Evolutionary conservation across 2,888 invertebrate species (phyloP).

Genomic region (Melolontha melolontha): DNA sequence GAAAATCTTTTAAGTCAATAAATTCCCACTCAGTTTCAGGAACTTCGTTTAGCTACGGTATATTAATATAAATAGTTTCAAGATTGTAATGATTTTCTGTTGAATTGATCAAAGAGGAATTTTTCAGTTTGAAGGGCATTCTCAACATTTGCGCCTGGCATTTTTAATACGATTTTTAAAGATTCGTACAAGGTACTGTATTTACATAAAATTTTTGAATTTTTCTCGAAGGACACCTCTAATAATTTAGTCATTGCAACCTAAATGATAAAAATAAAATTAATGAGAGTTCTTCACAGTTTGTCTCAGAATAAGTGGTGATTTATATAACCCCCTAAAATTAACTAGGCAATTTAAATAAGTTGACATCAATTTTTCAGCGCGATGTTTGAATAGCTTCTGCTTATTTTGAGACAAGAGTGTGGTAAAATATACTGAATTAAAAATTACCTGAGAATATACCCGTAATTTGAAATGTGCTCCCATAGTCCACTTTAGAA

Average conservation of each 20-base stretch:
- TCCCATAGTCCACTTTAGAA: slow-evolving; percentile 83
- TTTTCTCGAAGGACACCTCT: slow-evolving; percentile 66
- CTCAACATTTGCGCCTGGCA: slow-evolving; percentile 6
- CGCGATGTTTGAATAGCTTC: no score
- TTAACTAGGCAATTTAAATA: no score
- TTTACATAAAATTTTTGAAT: not conserved
- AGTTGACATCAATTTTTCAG: no score
- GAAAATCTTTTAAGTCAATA: slow-evolving; percentile 44
- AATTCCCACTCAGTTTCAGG: slow-evolving; percentile 52
- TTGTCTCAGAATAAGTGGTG: no score
- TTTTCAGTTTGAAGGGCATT: slow-evolving; percentile 25
- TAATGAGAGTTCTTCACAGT: not conserved
- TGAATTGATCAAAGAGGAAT: slow-evolving; percentile 68
- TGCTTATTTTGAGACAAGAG: no score
- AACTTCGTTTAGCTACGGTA: slow-evolving; percentile 56
- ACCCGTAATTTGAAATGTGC: slow-evolving; percentile 84
- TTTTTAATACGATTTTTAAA: slow-evolving; percentile 14
- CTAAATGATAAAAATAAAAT: slow-evolving; percentile 45
- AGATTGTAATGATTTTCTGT: slow-evolving; percentile 66
- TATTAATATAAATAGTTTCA: slow-evolving; percentile 53
- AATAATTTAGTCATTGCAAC: slow-evolving; percentile 67
- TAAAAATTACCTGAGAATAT: slow-evolving; percentile 75
- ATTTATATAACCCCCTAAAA: no score
- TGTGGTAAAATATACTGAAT: slow-evolving; percentile 15
- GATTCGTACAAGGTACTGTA: slow-evolving; percentile 10